Evolutionary conservation across 2,113 vertebrate species (phyloP), one percentile per base, ranked within the genome.

Genomic region (Gymnorhina tibicen): DNA sequence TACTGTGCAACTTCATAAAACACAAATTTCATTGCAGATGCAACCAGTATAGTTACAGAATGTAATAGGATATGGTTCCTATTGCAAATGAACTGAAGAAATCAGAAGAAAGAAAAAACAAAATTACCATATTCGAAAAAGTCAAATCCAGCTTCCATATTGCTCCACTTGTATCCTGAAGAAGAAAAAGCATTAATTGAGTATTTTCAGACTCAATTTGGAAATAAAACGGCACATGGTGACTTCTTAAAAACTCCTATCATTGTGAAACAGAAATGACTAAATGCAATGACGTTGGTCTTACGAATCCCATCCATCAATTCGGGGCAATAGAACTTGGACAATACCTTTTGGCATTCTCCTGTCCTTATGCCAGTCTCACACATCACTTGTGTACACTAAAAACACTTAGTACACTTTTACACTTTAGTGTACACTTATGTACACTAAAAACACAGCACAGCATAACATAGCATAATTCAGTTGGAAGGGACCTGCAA

Each of bases 131-230:
- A 97, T 99, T 98, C 84, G 98, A 98, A 97, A 99, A 99, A 26
- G 99, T 99, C 56, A 99, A 98, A 93, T 99, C 99, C 93, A 99
- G 97, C 94, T 99, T 99, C 99, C 99, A 99, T 84, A 99, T 99
- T 87, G 97, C 98, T 94, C 99, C 99, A 58, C 56, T 98, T 56
- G 98, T 97, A 96, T 99, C 99, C 99, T 99, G 94, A 88, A 95
- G 73, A 93, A 86, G 89, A 80, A 77, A 89, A 89, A 92, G 2
- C 37, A 35, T 46, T 69, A 88, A 26, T 9, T 75, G 24, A 77
- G 39, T 62, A 62, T 73, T 92, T 94, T 81, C 70, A 85, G 58
- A 91, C 11, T 68, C 46, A 22, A 2, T 73, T 82, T 78, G 30
- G 46, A 95, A 87, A 76, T 73, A 85, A 89, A 75, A 59, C 7